These are phyloP conservation scores for Elegia similella DNA, from an alignment of 2,888 invertebrate genomes.

Conservation along the genomic window DNA sequence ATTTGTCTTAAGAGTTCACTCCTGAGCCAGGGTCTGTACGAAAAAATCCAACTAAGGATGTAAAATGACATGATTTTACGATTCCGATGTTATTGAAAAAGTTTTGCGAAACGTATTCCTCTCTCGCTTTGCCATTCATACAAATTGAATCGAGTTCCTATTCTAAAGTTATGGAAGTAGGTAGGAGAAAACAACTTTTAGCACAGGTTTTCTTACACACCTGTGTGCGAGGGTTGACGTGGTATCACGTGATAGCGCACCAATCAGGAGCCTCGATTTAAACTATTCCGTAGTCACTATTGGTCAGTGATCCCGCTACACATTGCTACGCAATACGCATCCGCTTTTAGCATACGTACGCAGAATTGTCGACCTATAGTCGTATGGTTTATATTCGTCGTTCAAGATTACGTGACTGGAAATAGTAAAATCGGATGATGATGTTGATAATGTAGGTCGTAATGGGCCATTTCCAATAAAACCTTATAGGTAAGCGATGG, in stretches of 20 bases:
- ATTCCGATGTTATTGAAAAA: conserved; percentile 54
- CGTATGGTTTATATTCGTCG: conserved; percentile 75
- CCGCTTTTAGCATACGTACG: conserved; percentile 36
- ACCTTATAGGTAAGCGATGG: conserved; percentile 81
- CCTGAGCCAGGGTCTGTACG: conserved; percentile 33
- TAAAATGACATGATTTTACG: conserved; percentile 53
- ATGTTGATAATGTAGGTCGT: conserved; percentile 81
- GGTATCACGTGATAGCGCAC: conserved; percentile 34
- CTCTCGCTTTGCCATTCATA: conserved; percentile 49
- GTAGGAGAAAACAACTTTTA: conserved; percentile 31
- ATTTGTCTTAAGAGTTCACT: conserved; percentile 76
- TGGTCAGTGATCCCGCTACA: conserved; percentile 43
- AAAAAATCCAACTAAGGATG: conserved; percentile 41
- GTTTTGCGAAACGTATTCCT: conserved; percentile 47
- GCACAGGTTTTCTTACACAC: conserved; percentile 19
- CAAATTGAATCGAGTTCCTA: conserved; percentile 52
- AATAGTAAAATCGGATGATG: conserved; percentile 81
- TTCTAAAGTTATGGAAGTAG: conserved; percentile 34
- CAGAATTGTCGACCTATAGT: conserved; percentile 39
- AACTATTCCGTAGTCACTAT: conserved; percentile 35
- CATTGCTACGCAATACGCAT: conserved; percentile 41
- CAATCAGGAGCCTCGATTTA: conserved; percentile 31
- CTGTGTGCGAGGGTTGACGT: conserved; percentile 26
- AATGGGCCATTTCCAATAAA: conserved; percentile 80
- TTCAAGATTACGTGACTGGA: conserved; percentile 80